A percentile compares a stretch with the other conserved stretches of the same genome.
Evolutionary conservation across 37 sponge, comb jelly and placozoan species (phyloP).

Genomic region (Bolinopsis microptera): DNA sequence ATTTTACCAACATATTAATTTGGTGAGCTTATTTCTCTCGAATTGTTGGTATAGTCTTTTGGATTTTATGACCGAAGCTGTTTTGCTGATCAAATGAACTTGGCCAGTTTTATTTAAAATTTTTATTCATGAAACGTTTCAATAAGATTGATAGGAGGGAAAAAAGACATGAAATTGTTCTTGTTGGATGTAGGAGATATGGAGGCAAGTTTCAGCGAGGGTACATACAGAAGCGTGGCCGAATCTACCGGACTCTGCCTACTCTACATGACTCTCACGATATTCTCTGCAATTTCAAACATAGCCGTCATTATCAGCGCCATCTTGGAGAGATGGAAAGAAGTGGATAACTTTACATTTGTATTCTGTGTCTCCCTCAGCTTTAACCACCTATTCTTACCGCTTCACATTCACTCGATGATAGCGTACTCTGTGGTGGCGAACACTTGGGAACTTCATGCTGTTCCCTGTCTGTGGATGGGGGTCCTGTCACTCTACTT

Average conservation of each 20-base stretch:
- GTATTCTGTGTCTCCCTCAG: conserved; percentile 65
- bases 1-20: no score
- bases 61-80: no score
- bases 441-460: conserved; percentile 9
- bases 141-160: no score
- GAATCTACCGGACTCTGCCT: conserved; percentile 15
- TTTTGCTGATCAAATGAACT: no score
- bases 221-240: neutral
- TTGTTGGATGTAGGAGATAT: neutral
- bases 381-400: conserved; percentile 47
- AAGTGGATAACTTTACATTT: conserved; percentile 63
- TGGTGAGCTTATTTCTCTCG: no score
- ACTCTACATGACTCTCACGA: neutral
- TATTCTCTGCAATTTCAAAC: neutral
- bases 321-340: conserved; percentile 47
- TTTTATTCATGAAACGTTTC: no score
- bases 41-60: no score
- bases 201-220: conserved; percentile 4
- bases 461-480: conserved; percentile 7
- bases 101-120: no score
- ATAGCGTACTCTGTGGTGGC: conserved; percentile 61
- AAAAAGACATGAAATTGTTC: neutral
- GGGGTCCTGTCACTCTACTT: conserved; percentile 35
- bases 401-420: conserved; percentile 61
- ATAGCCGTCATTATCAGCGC: conserved; percentile 22